phyloP scores from a whole-genome alignment of 2,113 vertebrate genomes.

The Okapia johnstoni region DNA sequence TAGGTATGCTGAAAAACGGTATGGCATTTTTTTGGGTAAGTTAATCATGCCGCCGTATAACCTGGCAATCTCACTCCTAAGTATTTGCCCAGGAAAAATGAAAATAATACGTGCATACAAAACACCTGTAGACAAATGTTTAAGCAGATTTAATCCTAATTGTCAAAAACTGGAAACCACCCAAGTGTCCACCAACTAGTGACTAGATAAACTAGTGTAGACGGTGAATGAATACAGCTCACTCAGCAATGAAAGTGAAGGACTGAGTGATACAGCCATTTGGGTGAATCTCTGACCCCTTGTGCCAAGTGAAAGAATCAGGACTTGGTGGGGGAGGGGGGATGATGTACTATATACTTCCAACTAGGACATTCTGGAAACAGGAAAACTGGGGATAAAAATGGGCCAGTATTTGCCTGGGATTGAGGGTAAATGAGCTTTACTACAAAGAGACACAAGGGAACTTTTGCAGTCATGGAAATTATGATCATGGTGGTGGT shows the following conservation, averaged over 20 bases:
- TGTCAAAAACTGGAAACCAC: neutral
- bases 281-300: neutral
- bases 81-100: neutral
- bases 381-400: neutral
- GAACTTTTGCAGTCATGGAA: neutral
- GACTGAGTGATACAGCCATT: neutral
- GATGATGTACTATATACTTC: neutral
- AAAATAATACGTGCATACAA: neutral
- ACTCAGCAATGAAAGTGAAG: neutral
- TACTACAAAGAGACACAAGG: neutral
- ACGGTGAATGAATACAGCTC: neutral
- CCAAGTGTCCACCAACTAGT: neutral
- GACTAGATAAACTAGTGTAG: neutral
- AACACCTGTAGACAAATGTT: neutral
- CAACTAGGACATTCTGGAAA: neutral
- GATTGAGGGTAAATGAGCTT: fast-evolving
- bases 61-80: neutral
- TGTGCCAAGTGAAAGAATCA: neutral
- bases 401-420: neutral
- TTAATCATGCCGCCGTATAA: neutral
- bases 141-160: neutral
- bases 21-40: neutral
- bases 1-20: neutral
- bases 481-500: neutral
- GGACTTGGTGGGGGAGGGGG: neutral